These are phyloP conservation scores for Oscheius sp. DNA, from an alignment of 2,888 invertebrate species.

Conservation along the genomic window DNA sequence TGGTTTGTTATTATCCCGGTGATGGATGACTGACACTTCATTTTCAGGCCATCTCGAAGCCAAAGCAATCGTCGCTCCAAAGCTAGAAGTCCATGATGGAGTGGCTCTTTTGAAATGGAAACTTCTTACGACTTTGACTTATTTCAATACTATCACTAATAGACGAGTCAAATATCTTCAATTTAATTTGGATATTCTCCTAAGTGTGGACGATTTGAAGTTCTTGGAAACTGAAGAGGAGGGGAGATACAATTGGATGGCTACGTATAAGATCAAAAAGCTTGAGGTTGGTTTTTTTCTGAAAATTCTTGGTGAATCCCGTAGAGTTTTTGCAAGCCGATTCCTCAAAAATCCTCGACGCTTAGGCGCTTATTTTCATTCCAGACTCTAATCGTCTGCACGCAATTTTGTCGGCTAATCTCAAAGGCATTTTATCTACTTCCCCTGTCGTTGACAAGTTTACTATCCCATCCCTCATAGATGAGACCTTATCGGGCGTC, in stretches of 20 bases:
- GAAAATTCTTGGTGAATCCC: no score
- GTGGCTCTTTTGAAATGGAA: constrained; percentile 6
- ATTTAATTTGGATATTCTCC: constrained; percentile 8
- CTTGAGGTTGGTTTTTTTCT: constrained; percentile 16
- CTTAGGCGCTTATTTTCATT: no score
- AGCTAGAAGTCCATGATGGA: constrained; percentile 11
- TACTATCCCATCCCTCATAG: neutral
- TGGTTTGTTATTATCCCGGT: constrained; percentile 17
- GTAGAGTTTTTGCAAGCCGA: no score
- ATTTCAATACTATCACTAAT: neutral
- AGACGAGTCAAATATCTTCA: constrained; percentile 17
- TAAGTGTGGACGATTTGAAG: constrained; percentile 22
- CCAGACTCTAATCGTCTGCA: no score
- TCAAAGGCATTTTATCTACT: neutral
- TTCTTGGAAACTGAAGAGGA: constrained; percentile 8
- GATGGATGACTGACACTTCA: neutral
- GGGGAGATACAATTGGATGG: constrained; percentile 27
- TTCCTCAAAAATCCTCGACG: no score
- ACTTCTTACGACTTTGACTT: constrained; percentile 1
- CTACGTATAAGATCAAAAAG: constrained; percentile 15
- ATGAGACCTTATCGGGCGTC: constrained; percentile 8
- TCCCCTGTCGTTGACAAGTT: neutral
- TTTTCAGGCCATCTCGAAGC: constrained; percentile 27
- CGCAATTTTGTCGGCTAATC: neutral
- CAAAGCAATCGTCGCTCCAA: constrained; percentile 5